A percentile compares a stretch with the other conserved stretches of the same genome.
Conservation (phyloP, 2,113 vertebrate genomes). For the Cyrtonyx montezumae region DNA sequence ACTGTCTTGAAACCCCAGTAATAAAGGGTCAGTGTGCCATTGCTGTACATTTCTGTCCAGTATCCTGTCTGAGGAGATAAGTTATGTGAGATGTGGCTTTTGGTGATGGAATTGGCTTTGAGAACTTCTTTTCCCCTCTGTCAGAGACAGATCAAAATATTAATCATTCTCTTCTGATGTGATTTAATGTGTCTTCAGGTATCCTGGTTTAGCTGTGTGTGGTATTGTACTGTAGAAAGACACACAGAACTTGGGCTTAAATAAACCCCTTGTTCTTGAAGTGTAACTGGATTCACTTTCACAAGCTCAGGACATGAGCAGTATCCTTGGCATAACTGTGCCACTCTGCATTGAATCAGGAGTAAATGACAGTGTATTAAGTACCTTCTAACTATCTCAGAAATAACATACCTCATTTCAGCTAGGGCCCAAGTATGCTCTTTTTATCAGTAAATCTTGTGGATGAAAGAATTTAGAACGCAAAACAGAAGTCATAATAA, state of each 20-base stretch:
- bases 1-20: not conserved
- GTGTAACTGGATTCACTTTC: not conserved
- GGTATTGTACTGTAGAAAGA: not conserved
- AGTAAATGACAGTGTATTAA: not conserved
- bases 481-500: not conserved
- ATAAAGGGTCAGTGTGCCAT: not conserved
- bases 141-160: not conserved
- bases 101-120: not conserved
- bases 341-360: not conserved
- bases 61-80: not conserved
- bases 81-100: not conserved
- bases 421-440: not conserved
- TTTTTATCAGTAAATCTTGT: not conserved
- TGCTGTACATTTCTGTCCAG: not conserved
- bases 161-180: not conserved
- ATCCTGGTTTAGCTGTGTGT: not conserved
- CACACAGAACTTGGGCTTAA: not conserved
- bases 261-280: not conserved
- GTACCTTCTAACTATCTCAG: not conserved
- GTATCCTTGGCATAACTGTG: not conserved
- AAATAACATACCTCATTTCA: not conserved
- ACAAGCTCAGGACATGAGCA: not conserved
- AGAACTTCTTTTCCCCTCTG: not conserved
- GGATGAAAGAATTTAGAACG: not conserved
- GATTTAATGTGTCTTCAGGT: not conserved